phyloP scores from a whole-genome alignment of 2,888 invertebrate genomes.

The Belgica antarctica region DNA sequence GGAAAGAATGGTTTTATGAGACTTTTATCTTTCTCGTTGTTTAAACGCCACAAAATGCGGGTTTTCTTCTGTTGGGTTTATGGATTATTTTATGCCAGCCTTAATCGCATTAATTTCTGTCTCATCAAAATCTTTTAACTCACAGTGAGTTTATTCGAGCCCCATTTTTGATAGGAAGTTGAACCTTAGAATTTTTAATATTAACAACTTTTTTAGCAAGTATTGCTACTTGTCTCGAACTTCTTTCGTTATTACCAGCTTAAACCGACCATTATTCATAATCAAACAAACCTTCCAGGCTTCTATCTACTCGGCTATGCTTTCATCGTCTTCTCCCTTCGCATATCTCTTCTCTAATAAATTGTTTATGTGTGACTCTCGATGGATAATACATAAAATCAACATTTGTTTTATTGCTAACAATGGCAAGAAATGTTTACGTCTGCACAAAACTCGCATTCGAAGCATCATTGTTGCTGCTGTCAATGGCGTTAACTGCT shows the following conservation, averaged over 20 bases:
- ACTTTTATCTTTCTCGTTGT: slow-evolving; percentile 41
- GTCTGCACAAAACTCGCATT: slow-evolving; percentile 12
- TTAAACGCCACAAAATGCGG: slow-evolving; percentile 4
- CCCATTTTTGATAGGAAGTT: too few relatives aligned
- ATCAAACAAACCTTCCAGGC: too few relatives aligned
- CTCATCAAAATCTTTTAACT: too few relatives aligned
- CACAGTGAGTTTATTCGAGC: too few relatives aligned
- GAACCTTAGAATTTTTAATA: too few relatives aligned
- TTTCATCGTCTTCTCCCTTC: neutral
- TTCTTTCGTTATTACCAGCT: too few relatives aligned
- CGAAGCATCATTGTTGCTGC: slow-evolving; percentile 4
- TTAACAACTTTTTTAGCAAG: too few relatives aligned
- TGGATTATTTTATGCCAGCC: slow-evolving; percentile 20
- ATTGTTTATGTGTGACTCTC: slow-evolving; percentile 40
- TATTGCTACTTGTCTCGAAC: too few relatives aligned
- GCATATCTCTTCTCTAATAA: slow-evolving; percentile 19
- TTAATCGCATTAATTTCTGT: slow-evolving; percentile 7
- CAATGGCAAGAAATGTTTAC: slow-evolving; percentile 15
- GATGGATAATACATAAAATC: slow-evolving; percentile 36
- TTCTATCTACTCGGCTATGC: too few relatives aligned
- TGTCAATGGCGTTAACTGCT: slow-evolving; percentile 32
- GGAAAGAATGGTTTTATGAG: slow-evolving; percentile 29
- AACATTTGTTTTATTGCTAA: too few relatives aligned
- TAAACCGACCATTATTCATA: too few relatives aligned
- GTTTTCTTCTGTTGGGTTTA: slow-evolving; percentile 23